Base-by-base conservation (phyloP, 2,113 vertebrate species). In the Bubo blakistoni region DNA sequence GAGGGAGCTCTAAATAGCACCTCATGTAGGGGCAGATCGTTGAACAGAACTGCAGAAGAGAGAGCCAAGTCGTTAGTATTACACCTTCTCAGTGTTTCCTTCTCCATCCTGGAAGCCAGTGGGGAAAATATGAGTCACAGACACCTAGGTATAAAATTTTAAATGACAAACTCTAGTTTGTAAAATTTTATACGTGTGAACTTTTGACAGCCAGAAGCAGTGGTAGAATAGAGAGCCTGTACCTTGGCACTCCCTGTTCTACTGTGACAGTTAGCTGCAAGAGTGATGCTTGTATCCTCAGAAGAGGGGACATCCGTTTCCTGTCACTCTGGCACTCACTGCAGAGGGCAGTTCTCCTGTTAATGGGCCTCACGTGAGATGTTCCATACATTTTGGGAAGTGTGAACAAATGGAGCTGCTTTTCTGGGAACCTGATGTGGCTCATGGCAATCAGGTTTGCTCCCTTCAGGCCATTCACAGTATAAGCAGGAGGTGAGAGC, bases 1-100 rank as follows among this genome's bases (percentile, higher is more conserved):
- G 86, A 88, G 92, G 83, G 81, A 94, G 70, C 51, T 82, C 78
- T 95, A 87, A 92, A 87, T 30, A 89, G 55, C 77, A 92, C 42
- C 42, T 92, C 38, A 13, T 42, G 40, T 54, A 77, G 49, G 84
- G 78, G 67, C 30, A 79, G 54, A 62, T 91, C 81, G 91, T 74
- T 62, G 84, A 91, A 66, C 70, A 87, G 83, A 84, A 19, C 81
- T 87, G 46, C 51, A 42, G 65, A 72, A 69, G 65, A 76, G 61
- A 94, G 40, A 51, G 81, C 73, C 81, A 80, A 89, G 74, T 85
- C 20, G 1, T 95, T 95, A 92, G 73, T 65, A 40, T 91, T 95
- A 77, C 67, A 94, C 81, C 67, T 92, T 95, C 86, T 95, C 84
- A 77, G 54, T 87, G 81, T 95, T 97, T 95, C 81, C 81, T 95